Evolutionary conservation across 2,888 invertebrate species (phyloP).

Genomic region (Ichneumon xanthorius): DNA sequence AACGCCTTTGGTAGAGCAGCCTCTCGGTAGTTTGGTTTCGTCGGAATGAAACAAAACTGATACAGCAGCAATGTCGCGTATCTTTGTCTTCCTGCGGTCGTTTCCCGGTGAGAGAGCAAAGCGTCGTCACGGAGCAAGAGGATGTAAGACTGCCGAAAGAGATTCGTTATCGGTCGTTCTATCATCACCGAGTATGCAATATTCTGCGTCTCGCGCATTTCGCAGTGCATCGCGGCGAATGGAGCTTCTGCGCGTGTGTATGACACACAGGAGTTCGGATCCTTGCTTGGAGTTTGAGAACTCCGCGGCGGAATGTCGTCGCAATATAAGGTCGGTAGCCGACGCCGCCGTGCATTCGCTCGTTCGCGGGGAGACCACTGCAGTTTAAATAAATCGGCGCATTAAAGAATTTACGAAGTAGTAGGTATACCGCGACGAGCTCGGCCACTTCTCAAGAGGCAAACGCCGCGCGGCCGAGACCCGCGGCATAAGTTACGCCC

Average conservation of each 20-base stretch:
- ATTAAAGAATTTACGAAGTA: conserved; percentile 74
- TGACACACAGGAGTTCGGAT: conserved; percentile 38
- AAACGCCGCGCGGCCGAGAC: conserved; percentile 33
- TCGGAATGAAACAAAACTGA: conserved; percentile 11
- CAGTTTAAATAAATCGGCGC: conserved; percentile 72
- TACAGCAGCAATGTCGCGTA: not conserved
- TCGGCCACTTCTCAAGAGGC: conserved; percentile 40
- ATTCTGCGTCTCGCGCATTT: conserved; percentile 19
- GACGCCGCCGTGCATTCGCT: conserved; percentile 57
- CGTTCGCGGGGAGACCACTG: conserved; percentile 60
- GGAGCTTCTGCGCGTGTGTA: conserved; percentile 41
- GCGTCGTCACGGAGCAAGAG: conserved; percentile 3
- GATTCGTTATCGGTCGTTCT: conserved; percentile 67
- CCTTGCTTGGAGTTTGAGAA: conserved; percentile 33
- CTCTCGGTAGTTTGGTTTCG: not conserved
- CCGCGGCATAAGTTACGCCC: conserved; percentile 63
- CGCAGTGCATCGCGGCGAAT: conserved; percentile 17
- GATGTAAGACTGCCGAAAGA: conserved; percentile 52
- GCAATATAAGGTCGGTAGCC: conserved; percentile 57
- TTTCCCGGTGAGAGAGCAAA: conserved; percentile 12
- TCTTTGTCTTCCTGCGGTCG: conserved; percentile 7
- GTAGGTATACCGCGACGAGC: conserved; percentile 55
- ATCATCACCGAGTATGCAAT: conserved; percentile 62
- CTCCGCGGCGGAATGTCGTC: conserved; percentile 58
- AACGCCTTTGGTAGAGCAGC: not conserved